These are phyloP conservation scores for Aphrophora alni DNA, from an alignment of 2,888 invertebrate genomes.

Conservation along the genomic window DNA sequence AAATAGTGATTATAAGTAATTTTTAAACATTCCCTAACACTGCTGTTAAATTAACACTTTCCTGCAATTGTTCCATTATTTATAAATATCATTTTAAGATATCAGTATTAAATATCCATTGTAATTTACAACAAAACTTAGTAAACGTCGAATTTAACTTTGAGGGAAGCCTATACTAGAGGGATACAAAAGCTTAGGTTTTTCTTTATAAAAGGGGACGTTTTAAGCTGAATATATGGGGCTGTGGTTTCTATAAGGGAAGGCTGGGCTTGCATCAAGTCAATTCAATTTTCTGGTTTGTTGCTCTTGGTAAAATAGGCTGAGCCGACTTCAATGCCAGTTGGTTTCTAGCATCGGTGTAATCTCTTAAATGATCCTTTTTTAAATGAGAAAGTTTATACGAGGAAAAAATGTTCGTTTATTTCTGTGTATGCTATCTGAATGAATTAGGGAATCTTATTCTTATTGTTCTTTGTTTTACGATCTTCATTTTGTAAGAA, in stretches of 20 bases:
- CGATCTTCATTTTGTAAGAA: too few relatives aligned
- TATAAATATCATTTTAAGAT: too few relatives aligned
- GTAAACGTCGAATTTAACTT: neutral
- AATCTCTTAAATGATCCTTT: neutral
- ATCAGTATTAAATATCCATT: too few relatives aligned
- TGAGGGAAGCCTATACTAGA: neutral
- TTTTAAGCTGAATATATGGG: slow-evolving; percentile 6
- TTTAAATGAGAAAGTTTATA: neutral
- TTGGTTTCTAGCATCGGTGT: neutral
- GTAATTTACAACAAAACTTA: neutral
- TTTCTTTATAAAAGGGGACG: neutral
- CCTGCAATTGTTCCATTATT: too few relatives aligned
- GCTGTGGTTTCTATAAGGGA: neutral
- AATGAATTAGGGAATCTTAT: too few relatives aligned
- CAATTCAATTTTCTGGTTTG: slow-evolving; percentile 9
- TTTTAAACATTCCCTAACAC: too few relatives aligned
- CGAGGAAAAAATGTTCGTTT: neutral
- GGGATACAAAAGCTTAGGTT: neutral
- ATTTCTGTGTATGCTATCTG: neutral
- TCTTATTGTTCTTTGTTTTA: too few relatives aligned
- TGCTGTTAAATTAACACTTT: too few relatives aligned
- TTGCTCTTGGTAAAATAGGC: neutral
- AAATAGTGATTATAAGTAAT: too few relatives aligned
- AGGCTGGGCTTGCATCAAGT: neutral
- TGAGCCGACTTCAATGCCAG: neutral